Evolutionary conservation across 2,113 vertebrate genomes (phyloP), one percentile per base, ranked within the genome.

Genomic region (Campylomormyrus tamandua): DNA sequence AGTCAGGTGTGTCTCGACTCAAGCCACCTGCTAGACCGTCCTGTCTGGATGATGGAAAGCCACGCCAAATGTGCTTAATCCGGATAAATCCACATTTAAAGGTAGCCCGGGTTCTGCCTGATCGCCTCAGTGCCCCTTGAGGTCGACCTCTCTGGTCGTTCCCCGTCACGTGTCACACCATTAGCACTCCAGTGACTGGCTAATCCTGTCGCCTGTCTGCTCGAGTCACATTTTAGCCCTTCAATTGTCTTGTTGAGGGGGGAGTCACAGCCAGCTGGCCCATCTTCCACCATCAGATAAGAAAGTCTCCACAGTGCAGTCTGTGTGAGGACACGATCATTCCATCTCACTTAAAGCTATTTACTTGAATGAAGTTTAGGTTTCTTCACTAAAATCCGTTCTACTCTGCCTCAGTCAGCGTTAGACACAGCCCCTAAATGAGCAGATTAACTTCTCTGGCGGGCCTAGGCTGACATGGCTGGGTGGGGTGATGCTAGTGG

Each of bases 191-290:
- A 52, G 90, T 91, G 90, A 17, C 92, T 92, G 91, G 93, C 93
- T 95, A 95, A 95, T 95, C 94, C 84, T 92, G 90, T 77, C n/a
- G 56, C 88, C 90, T 92, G 94, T 95, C 94, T 95, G 93, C 95
- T 95, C 93, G 91, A 91, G 88, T 95, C 93, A 94, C 90, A 92
- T 94, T 95, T 94, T 93, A 91, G 92, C 91, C 92, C 92, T 84
- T 83, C 66, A 62, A 42, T 11, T 17, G 70, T 11, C 70, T 19
- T 39, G 31, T 3, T 77, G 70, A 10, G n/a, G 62, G 24, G 62
- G 62, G 39, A 42, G 21, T 58, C 11, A 2, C 56, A 58, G 56
- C 21, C 56, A 58, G 56, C 21, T 58, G 21, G 56, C 56, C 56
- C 21, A 3, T 27, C 27, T 31, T 80, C 74, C 17, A 8, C 35